Percentiles rank a stretch among this genome's conserved stretches.
Conservation (phyloP, 1,140 invertebrate genomes). For the Ridgeia piscesae region DNA sequence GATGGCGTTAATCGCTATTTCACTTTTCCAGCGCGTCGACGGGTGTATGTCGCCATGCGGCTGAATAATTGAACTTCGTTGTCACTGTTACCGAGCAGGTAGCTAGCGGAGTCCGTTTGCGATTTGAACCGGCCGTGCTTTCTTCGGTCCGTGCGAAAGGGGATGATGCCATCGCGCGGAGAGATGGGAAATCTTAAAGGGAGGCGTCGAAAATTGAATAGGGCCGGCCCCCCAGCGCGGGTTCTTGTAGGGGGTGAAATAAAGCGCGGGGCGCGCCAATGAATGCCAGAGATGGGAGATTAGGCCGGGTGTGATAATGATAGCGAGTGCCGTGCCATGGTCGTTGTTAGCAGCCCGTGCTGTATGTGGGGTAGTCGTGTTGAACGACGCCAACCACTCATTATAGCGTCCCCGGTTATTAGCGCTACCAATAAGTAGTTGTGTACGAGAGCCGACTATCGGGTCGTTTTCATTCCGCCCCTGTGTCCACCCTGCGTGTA, state of each 20-base stretch:
- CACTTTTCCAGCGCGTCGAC: no score
- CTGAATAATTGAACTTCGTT: neutral
- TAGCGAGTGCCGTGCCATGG: neutral
- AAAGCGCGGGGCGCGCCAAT: neutral
- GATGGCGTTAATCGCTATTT: no score
- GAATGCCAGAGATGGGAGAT: neutral
- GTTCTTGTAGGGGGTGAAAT: neutral
- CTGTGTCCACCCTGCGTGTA: neutral
- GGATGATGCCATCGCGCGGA: neutral
- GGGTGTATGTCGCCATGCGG: neutral
- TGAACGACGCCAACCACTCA: neutral
- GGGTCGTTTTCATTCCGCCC: no score
- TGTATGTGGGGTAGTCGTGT: neutral
- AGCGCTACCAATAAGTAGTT: neutral
- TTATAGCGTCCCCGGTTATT: neutral
- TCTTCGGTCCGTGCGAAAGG: neutral
- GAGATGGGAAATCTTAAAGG: neutral
- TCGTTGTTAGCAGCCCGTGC: neutral
- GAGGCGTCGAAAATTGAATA: neutral
- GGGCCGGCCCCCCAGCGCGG: no score
- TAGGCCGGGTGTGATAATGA: neutral
- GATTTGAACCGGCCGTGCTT: neutral
- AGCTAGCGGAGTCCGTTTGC: neutral
- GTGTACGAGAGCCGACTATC: no score
- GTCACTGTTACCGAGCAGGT: neutral